Percentiles rank a stretch among this genome's conserved stretches.
Conservation (phyloP, 2,113 vertebrate genomes). For the Poeciliopsis occidentalis region DNA sequence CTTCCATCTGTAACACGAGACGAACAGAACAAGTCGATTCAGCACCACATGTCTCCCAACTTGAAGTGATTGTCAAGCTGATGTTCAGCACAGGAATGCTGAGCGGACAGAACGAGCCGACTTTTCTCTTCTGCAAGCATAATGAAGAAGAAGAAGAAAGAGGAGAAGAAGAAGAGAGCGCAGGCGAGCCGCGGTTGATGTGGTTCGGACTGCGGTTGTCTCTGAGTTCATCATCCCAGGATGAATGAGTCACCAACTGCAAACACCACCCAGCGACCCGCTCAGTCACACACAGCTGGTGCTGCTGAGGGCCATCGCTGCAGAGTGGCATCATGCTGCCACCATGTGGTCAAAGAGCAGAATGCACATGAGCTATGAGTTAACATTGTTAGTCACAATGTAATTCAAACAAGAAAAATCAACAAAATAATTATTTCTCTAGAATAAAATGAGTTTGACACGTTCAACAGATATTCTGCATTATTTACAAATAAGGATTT, state of each 20-base stretch:
- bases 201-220: constrained; percentile 52
- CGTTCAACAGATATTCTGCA: not conserved
- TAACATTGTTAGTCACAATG: too few species aligned
- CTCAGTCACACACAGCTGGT: constrained; percentile 30
- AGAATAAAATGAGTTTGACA: too few species aligned
- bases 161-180: constrained; percentile 21
- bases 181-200: constrained; percentile 35
- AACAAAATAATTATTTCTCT: too few species aligned
- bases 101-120: constrained; percentile 45
- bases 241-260: constrained; percentile 71
- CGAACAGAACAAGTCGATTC: constrained; percentile 19
- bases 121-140: constrained; percentile 45
- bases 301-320: not conserved
- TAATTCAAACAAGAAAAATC: too few species aligned
- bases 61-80: constrained; percentile 27
- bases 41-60: constrained; percentile 5
- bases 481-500: not conserved
- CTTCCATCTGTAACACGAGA: constrained; percentile 8
- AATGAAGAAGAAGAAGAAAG: constrained; percentile 36
- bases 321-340: constrained; percentile 55
- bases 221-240: constrained; percentile 63
- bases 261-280: constrained; percentile 63
- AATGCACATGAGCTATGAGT: not conserved
- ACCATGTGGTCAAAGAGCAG: constrained; percentile 49
- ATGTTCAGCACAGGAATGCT: constrained; percentile 27